phyloP scores from a whole-genome alignment of 2,888 invertebrate genomes.

The Xestobium rufovillosum region DNA sequence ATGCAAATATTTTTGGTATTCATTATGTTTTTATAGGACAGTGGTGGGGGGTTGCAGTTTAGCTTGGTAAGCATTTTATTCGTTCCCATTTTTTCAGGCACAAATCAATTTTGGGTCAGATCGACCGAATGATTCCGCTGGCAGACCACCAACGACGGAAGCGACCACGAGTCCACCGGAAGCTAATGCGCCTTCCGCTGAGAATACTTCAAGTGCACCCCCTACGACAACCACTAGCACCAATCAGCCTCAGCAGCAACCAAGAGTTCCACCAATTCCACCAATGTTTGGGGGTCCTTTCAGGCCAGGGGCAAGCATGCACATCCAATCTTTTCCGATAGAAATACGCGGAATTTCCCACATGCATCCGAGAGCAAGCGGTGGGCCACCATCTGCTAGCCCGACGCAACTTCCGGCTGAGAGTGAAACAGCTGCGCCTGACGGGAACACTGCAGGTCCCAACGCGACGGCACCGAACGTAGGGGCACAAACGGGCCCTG shows the following conservation, averaged over 20 bases:
- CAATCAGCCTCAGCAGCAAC: constrained; percentile 19
- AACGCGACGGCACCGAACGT: constrained; percentile 12
- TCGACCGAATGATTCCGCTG: constrained; percentile 21
- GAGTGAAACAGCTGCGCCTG: constrained; percentile 13
- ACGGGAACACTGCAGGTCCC: constrained; percentile 7
- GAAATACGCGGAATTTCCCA: constrained; percentile 32
- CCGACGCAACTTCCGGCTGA: constrained; percentile 11
- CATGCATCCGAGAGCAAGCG: constrained; percentile 9
- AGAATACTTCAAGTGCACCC: constrained; percentile 19
- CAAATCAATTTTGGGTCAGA: constrained; percentile 34
- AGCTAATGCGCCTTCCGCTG: constrained; percentile 15
- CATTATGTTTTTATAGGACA: too few relatives aligned
- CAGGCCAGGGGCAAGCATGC: constrained; percentile 31
- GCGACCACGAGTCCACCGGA: constrained; percentile 15
- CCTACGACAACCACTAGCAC: constrained; percentile 21
- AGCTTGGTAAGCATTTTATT: too few relatives aligned
- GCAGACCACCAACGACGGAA: constrained; percentile 16
- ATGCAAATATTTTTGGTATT: too few relatives aligned
- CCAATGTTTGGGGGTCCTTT: constrained; percentile 25
- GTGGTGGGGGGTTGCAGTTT: too few relatives aligned
- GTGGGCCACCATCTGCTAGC: constrained; percentile 3
- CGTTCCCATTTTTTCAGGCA: too few relatives aligned
- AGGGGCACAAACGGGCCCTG: constrained; percentile 10
- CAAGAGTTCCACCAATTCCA: too few relatives aligned
- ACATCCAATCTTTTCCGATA: constrained; percentile 37